Evolutionary conservation across 2,797 vertebrate genomes (phyloP).

Genomic region (Cottoperca gobio): DNA sequence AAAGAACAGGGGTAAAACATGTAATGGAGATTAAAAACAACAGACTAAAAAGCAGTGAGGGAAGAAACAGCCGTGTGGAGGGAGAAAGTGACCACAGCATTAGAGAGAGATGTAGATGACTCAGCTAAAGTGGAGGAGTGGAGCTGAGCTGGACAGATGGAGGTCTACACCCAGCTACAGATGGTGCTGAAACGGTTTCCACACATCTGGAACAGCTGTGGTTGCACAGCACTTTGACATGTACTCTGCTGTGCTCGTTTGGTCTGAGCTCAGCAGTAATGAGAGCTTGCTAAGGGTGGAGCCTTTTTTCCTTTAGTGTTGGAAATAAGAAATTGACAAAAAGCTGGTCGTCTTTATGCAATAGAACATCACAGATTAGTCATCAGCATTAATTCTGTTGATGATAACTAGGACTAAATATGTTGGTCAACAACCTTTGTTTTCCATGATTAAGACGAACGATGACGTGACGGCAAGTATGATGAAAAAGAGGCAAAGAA

Average conservation of each 20-base stretch:
- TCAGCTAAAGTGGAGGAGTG: constrained; percentile 51
- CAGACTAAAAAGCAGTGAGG: background rate
- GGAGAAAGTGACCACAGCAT: constrained; percentile 18
- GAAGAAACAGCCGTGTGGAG: background rate
- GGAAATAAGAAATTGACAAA: background rate
- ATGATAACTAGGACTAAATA: too few relatives aligned
- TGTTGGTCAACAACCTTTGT: too few relatives aligned
- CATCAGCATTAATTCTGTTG: background rate
- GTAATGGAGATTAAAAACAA: background rate
- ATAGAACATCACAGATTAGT: background rate
- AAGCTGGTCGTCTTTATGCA: background rate
- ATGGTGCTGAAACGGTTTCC: constrained; percentile 52
- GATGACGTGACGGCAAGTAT: too few relatives aligned
- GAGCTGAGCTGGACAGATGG: constrained; percentile 57
- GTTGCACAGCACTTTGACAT: constrained; percentile 33
- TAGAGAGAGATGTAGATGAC: constrained; percentile 49
- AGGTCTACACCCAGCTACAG: constrained; percentile 30
- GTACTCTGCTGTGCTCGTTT: constrained; percentile 9
- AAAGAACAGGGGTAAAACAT: background rate
- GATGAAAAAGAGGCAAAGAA: too few relatives aligned
- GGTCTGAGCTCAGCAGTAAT: constrained; percentile 44
- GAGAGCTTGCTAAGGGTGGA: constrained; percentile 11
- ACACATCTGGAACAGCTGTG: constrained; percentile 46
- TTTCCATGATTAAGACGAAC: too few relatives aligned
- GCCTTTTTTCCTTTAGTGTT: background rate